Base-by-base conservation (phyloP, 2,113 vertebrate genomes). In the Herpailurus yagouaroundi region DNA sequence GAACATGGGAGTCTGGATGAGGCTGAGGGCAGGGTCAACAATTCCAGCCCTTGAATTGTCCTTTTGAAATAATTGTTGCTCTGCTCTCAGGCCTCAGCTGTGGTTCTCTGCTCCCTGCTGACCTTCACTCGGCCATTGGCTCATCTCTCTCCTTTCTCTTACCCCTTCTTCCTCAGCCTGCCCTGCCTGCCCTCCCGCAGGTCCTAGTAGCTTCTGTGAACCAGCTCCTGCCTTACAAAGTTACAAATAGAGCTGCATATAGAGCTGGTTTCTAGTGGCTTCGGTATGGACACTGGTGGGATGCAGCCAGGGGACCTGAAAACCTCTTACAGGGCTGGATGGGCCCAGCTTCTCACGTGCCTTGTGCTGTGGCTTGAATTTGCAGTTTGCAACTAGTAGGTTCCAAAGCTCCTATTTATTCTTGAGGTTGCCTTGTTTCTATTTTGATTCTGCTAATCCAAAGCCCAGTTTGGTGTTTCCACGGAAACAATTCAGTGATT, bases 401-500 rank as follows among this genome's bases (percentile, higher is more conserved):
- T 96, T 97, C 96, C 83, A 96, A 79, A 52, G 79, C 33, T 83
- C 76, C 89, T 96, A 85, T 97, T 97, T 98, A 93, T 97, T 96
- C 97, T 94, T 77, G 80, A 91, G 92, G 90, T 95, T 96, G 92
- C 69, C 93, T 96, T 96, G 97, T 97, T 97, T 97, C 98, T 97
- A 98, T 97, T 98, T 98, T 97, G 96, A 97, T 96, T 91, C 96
- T 82, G 80, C 66, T 87, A 89, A 96, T 97, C 80, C 95, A 92
- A 92, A 96, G 48, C 95, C 48, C 96, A 96, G 84, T 96, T 92
- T 82, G 81, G 95, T 96, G 97, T 98, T 97, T 97, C 97, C 98
- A 98, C 52, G 95, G 98, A 98, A 96, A 98, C 98, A 97, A 94
- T 96, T 94, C 95, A 95, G 86, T 73, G 80, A 92, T 87, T 94